Percentiles rank a stretch among this genome's conserved stretches.
These are phyloP conservation scores for Prenolepis imparis DNA, from an alignment of 2,888 invertebrate genomes.

Conservation along the genomic window DNA sequence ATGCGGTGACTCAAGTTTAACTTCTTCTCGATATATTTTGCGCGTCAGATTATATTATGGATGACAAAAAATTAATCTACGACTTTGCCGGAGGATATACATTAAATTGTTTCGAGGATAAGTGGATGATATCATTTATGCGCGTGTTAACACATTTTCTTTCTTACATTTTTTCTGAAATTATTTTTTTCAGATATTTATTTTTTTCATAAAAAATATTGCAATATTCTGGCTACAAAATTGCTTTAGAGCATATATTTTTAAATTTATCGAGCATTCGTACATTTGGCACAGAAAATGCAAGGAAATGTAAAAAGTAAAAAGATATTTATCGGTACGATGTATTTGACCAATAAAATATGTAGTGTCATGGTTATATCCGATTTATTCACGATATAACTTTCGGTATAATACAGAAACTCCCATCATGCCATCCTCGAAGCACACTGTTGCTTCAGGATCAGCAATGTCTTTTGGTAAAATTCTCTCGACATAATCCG, in stretches of 20 bases:
- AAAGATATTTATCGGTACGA: neutral
- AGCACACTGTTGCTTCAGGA: neutral
- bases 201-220: neutral
- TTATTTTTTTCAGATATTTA: neutral
- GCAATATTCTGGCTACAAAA: neutral
- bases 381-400: neutral
- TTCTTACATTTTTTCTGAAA: neutral
- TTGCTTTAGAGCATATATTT: neutral
- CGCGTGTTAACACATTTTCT: neutral
- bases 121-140: neutral
- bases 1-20: slow-evolving; percentile 28
- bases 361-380: neutral
- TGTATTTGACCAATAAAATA: neutral
- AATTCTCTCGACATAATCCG: neutral
- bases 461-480: neutral
- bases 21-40: slow-evolving; percentile 18
- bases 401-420: neutral
- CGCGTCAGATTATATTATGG: neutral
- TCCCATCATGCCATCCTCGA: neutral
- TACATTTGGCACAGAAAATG: neutral
- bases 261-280: neutral
- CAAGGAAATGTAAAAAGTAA: neutral
- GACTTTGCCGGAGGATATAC: neutral
- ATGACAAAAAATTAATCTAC: slow-evolving; percentile 4
- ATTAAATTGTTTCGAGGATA: neutral